Conservation (phyloP, 2,797 vertebrate species). For the Girardinus metallicus region DNA sequence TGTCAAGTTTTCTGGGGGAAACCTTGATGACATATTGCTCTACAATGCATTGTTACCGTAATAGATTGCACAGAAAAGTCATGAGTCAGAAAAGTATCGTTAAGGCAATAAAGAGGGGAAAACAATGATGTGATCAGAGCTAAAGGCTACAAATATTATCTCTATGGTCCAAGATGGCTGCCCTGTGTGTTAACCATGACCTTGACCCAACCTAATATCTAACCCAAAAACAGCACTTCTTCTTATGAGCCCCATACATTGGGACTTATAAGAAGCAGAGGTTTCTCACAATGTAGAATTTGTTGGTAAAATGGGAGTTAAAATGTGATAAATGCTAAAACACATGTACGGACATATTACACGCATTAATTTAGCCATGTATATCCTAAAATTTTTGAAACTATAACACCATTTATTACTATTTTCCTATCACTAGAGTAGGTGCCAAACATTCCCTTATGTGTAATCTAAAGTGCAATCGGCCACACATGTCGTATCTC, state of each 20-base stretch:
- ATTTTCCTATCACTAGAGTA: not conserved
- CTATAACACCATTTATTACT: not conserved
- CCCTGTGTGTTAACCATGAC: conserved; percentile 12
- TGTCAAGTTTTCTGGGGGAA: too few species aligned
- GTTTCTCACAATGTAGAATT: not conserved
- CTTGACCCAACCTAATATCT: not conserved
- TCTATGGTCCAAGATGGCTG: conserved; percentile 33
- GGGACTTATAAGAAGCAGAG: not conserved
- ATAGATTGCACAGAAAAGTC: not conserved
- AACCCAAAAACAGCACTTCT: not conserved
- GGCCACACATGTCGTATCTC: conserved; percentile 1
- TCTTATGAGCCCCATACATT: not conserved
- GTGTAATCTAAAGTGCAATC: conserved; percentile 5
- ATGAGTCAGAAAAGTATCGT: not conserved
- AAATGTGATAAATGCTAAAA: not conserved
- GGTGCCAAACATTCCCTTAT: not conserved
- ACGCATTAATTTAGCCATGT: too few species aligned
- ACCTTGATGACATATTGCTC: not conserved
- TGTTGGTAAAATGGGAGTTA: not conserved
- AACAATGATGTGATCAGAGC: not conserved
- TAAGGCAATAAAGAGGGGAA: not conserved
- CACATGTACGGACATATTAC: not conserved
- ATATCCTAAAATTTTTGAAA: conserved; percentile 9
- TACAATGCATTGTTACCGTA: not conserved
- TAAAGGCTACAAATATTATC: conserved; percentile 38